These are phyloP conservation scores for Hemicentrotus pulcherrimus DNA, from an alignment of 35 echinoderm and acorn worm species.

Conservation along the genomic window DNA sequence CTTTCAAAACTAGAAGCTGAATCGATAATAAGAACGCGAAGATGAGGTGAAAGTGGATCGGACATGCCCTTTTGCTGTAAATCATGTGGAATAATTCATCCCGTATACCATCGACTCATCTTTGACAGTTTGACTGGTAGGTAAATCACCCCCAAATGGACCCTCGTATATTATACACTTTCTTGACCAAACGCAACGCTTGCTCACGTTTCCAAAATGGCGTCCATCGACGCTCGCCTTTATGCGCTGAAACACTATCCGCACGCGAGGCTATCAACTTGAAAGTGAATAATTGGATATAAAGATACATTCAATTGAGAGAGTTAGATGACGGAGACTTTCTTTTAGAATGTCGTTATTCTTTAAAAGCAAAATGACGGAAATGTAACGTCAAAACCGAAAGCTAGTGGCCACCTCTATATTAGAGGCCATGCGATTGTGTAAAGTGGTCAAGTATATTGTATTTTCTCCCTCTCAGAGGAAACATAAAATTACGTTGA, in stretches of 20 bases:
- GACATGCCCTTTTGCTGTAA: neutral
- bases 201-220: neutral
- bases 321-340: too few species aligned
- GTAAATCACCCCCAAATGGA: neutral
- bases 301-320: too few species aligned
- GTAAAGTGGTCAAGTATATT: too few species aligned
- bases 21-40: neutral
- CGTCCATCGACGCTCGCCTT: neutral
- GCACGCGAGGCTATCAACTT: neutral
- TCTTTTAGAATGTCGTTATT: too few species aligned
- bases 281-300: neutral
- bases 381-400: too few species aligned
- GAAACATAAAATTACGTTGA: too few species aligned
- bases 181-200: neutral
- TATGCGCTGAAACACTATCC: neutral
- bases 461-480: too few species aligned
- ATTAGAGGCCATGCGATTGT: too few species aligned
- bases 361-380: too few species aligned
- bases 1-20: neutral
- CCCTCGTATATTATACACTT: neutral
- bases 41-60: neutral
- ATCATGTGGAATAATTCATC: neutral
- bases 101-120: neutral
- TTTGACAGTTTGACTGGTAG: neutral
- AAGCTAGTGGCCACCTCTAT: too few species aligned